Conservation (phyloP, 2,888 invertebrate species). For the Tricholauxania praeusta region DNA sequence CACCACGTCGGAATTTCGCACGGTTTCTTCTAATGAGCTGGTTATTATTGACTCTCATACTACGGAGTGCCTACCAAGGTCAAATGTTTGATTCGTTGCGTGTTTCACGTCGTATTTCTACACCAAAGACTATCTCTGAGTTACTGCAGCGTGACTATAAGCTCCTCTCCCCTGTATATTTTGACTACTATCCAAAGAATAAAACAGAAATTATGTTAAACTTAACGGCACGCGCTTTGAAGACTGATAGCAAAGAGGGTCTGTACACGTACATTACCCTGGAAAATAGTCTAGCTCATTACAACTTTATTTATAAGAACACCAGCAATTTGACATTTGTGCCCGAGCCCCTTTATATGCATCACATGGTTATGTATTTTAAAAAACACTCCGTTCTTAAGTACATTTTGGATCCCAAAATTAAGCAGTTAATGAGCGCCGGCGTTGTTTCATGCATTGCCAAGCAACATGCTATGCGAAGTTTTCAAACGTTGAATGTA, state of each 20-base stretch:
- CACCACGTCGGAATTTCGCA: conserved; percentile 51
- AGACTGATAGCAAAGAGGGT: not conserved
- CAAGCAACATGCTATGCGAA: conserved; percentile 17
- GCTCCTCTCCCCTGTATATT: conserved; percentile 45
- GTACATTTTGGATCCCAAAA: conserved; percentile 50
- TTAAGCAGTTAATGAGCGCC: conserved; percentile 51
- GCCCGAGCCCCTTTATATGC: conserved; percentile 52
- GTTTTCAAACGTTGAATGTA: conserved; percentile 34
- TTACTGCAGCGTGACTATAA: conserved; percentile 50
- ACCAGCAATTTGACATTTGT: conserved; percentile 52
- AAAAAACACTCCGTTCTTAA: conserved; percentile 53
- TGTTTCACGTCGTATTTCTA: conserved; percentile 41
- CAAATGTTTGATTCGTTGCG: conserved; percentile 60
- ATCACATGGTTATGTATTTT: conserved; percentile 56
- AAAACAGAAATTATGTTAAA: conserved; percentile 45
- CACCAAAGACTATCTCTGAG: conserved; percentile 50
- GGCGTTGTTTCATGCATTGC: conserved; percentile 51
- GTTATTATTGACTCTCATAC: conserved; percentile 55
- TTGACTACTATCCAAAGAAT: conserved; percentile 51
- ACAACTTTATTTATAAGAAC: conserved; percentile 49
- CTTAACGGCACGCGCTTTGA: conserved; percentile 33
- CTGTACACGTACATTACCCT: conserved; percentile 47
- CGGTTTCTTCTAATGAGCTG: conserved; percentile 57
- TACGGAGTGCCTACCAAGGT: conserved; percentile 62
- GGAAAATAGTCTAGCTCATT: conserved; percentile 51